Base-by-base conservation (phyloP, 2,888 invertebrate species). In the Coronaproctus castanopsis region DNA sequence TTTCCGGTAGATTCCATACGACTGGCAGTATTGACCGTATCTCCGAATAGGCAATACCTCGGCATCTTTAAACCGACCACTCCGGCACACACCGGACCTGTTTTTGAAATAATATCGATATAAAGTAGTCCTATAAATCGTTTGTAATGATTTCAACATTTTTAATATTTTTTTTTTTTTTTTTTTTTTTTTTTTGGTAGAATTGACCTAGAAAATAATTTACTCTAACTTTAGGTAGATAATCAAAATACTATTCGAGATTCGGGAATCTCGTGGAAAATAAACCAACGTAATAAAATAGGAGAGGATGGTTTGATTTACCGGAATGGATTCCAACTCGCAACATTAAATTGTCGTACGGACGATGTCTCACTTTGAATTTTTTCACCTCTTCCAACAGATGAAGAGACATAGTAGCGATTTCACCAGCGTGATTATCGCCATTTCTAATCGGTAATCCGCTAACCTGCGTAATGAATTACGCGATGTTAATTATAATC, bases 21-120 rank as follows among this genome's bases (percentile, higher is more conserved):
- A 61, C 87, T 87, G 1, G 89, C 85, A 0, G 91, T 91, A 69
- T 91, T 92, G 1, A 92, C 92, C 0, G 92, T 92, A 69, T 92
- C 92, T 0, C 92, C 92, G 68, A 92, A 92, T 2, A 92, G 74
- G 68, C 91, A 92, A 69, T 90, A 92, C 54, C 92, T 77, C 0
- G 92, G 92, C 91, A 92, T 92, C 74, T 91, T 92, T 3, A 87
- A 73, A 0, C 91, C 91, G 0, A 92, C 91, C 0, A 92, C 91
- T 1, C 91, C 92, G 0, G 91, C 90, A 68, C 91, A 91, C 18
- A 90, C 90, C 0, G 90, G 88, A 5, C 91, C 85, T 84, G 67
- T n/a, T n/a, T n/a, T n/a, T n/a, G n/a, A n/a, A n/a, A 22, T 68
- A 70, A n/a, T n/a, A 58, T 54, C 61, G 23, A 14, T 23, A 24